Evolutionary conservation across 2,113 vertebrate species (phyloP).

Genomic region (Chelonoidis abingdonii): DNA sequence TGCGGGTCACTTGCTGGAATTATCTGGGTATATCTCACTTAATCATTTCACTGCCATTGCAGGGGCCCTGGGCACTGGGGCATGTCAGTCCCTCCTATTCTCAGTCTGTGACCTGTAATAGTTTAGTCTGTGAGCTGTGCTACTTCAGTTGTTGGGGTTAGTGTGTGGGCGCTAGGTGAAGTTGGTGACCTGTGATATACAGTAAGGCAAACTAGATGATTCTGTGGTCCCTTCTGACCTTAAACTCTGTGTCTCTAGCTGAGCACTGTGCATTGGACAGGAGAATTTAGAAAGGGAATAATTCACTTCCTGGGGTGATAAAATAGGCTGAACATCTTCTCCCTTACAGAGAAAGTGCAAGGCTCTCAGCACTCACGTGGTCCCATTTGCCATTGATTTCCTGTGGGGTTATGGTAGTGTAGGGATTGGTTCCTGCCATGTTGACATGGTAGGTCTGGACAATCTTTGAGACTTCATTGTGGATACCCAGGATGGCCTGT

Average conservation of each 20-base stretch:
- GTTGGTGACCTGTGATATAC: background rate
- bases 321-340: background rate
- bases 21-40: background rate
- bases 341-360: background rate
- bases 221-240: background rate
- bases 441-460: constrained; percentile 98
- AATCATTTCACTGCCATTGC: background rate
- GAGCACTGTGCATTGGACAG: background rate
- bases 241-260: background rate
- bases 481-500: constrained; percentile 95
- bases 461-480: constrained; percentile 97
- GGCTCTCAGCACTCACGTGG: constrained; percentile 83
- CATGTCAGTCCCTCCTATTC: background rate
- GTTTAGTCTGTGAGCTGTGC: background rate
- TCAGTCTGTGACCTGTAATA: background rate
- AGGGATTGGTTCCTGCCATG: constrained; percentile 95
- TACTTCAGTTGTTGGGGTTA: background rate
- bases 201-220: background rate
- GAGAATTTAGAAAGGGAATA: constrained; percentile 1
- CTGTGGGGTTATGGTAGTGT: constrained; percentile 94
- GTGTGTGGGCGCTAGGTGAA: background rate
- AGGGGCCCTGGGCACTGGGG: background rate
- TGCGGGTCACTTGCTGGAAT: background rate
- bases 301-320: background rate
- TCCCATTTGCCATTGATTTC: constrained; percentile 99